Percentiles rank a stretch among this genome's conserved stretches.
phyloP scores from a whole-genome alignment of 2,888 invertebrate genomes.

The Sarcophaga rosellei region DNA sequence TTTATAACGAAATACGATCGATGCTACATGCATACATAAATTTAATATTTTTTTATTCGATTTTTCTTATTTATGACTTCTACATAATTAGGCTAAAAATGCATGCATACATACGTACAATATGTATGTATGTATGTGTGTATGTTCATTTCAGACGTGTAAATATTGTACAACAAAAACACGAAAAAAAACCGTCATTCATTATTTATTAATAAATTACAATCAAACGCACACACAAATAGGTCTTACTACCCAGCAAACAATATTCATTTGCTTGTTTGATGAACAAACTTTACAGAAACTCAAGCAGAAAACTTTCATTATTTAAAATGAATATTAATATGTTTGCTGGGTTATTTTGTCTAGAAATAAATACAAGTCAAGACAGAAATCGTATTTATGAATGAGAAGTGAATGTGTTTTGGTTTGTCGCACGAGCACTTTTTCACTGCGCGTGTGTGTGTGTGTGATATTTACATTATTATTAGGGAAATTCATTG shows the following conservation, averaged over 20 bases:
- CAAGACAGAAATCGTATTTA: slow-evolving; percentile 46
- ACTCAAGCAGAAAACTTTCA: no score
- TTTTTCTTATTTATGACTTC: slow-evolving; percentile 3
- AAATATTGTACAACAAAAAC: slow-evolving; percentile 34
- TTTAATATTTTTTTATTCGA: not conserved
- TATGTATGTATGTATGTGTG: not conserved
- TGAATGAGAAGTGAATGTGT: slow-evolving; percentile 63
- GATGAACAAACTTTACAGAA: no score
- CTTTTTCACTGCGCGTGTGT: not conserved
- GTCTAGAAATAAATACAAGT: not conserved
- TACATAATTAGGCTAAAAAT: slow-evolving; percentile 53
- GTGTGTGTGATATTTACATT: not conserved
- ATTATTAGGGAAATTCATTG: no score
- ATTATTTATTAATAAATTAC: slow-evolving; percentile 57
- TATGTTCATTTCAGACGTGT: not conserved
- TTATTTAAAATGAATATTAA: not conserved
- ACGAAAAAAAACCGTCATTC: slow-evolving; percentile 21
- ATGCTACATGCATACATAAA: not conserved
- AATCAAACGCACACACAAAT: slow-evolving; percentile 8
- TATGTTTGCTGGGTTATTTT: not conserved
- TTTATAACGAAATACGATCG: slow-evolving; percentile 38
- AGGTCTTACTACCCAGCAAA: not conserved
- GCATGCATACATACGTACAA: not conserved
- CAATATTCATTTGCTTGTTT: not conserved
- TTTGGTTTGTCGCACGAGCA: slow-evolving; percentile 7